Conservation (phyloP, 2,888 invertebrate genomes). For the Colostygia pectinataria region DNA sequence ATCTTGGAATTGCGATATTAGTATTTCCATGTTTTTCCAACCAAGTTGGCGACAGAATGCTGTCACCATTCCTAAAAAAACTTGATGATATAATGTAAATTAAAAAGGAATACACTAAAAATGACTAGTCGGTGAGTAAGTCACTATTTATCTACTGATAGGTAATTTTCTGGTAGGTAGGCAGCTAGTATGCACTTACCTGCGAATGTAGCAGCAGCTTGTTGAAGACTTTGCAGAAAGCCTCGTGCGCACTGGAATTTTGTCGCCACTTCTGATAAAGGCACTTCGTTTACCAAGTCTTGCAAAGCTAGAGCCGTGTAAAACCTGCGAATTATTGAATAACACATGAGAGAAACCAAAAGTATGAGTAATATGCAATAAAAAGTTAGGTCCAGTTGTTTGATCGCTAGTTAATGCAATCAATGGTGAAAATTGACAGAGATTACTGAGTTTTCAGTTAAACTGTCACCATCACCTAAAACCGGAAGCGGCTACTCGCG, state of each 20-base stretch:
- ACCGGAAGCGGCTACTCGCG: too few species aligned
- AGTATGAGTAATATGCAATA: too few species aligned
- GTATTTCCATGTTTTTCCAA: slow-evolving; percentile 94
- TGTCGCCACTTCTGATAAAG: slow-evolving; percentile 89
- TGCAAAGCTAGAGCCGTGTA: slow-evolving; percentile 95
- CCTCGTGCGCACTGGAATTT: slow-evolving; percentile 95
- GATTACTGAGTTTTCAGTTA: too few species aligned
- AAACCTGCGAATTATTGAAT: slow-evolving; percentile 83
- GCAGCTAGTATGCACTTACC: slow-evolving; percentile 82
- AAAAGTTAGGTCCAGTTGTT: too few species aligned
- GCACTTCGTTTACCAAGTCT: slow-evolving; percentile 95
- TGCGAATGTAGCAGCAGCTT: slow-evolving; percentile 97
- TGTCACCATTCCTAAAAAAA: slow-evolving; percentile 93
- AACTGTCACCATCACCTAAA: too few species aligned
- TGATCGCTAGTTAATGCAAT: too few species aligned
- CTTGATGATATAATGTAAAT: too few species aligned
- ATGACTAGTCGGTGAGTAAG: too few species aligned
- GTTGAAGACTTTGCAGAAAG: slow-evolving; percentile 96
- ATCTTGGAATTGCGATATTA: slow-evolving; percentile 96
- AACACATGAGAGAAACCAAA: not conserved
- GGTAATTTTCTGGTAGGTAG: too few species aligned
- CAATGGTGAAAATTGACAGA: too few species aligned
- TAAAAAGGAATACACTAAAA: too few species aligned
- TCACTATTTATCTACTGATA: too few species aligned
- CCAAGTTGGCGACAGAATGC: slow-evolving; percentile 96